A percentile compares a stretch with the other conserved stretches of the same genome.
Evolutionary conservation across 1,140 invertebrate species (phyloP).

Genomic region (Atta cephalotes): DNA sequence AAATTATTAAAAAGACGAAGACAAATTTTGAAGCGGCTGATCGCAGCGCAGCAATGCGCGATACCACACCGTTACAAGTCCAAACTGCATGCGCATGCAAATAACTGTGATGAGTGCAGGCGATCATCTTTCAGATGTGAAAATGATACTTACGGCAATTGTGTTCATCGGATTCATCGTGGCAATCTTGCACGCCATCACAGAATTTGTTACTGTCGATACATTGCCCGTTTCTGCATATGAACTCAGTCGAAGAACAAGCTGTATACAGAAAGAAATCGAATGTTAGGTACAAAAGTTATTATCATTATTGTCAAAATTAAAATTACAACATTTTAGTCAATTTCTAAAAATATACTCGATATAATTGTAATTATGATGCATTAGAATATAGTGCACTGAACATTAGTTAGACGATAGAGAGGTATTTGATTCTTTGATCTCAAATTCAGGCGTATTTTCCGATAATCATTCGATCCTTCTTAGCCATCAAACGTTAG

Average conservation of each 20-base stretch:
- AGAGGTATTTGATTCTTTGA: background rate
- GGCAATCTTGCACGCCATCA: conserved; percentile 88
- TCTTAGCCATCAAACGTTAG: background rate
- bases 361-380: background rate
- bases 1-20: background rate
- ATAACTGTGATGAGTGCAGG: conserved; percentile 12
- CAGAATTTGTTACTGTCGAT: conserved; percentile 88
- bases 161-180: conserved; percentile 88
- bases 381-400: too few relatives aligned
- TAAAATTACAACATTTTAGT: background rate
- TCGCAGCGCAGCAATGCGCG: background rate
- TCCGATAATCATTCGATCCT: background rate
- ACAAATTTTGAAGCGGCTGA: background rate
- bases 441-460: background rate
- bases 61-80: background rate
- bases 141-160: conserved; percentile 87
- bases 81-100: background rate
- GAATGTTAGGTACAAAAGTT: background rate
- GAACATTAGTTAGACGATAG: too few relatives aligned
- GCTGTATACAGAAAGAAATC: conserved; percentile 72
- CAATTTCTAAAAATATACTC: background rate
- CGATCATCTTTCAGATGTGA: conserved; percentile 1
- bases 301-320: background rate
- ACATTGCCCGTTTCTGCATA: conserved; percentile 90
- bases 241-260: conserved; percentile 82